Conservation (phyloP, 2,113 vertebrate species). For the Maccullochella peelii region DNA sequence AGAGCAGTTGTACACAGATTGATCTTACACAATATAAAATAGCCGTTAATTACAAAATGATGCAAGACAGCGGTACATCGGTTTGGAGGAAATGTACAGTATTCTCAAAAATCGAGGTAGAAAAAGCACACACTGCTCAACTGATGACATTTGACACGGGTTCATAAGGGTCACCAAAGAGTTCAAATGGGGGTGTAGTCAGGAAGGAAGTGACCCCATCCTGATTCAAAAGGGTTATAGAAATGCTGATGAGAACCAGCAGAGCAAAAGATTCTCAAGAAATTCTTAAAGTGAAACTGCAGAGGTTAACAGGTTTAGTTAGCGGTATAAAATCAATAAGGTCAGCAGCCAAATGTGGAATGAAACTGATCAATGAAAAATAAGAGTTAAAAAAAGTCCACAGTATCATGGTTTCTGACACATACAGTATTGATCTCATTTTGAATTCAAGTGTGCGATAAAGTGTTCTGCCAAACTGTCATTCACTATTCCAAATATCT, state of each 20-base stretch:
- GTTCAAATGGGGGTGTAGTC: constrained; percentile 23
- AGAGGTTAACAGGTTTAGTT: constrained; percentile 23
- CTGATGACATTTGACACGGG: constrained; percentile 56
- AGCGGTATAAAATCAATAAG: not conserved
- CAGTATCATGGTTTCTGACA: constrained; percentile 35
- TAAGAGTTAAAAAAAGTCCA: constrained; percentile 39
- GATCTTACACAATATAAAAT: constrained; percentile 66
- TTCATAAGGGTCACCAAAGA: constrained; percentile 40
- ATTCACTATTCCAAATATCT: constrained; percentile 27
- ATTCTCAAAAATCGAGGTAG: constrained; percentile 80
- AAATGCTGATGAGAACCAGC: constrained; percentile 27
- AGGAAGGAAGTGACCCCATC: constrained; percentile 31
- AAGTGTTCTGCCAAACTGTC: constrained; percentile 21
- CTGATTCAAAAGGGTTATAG: constrained; percentile 7
- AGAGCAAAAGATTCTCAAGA: constrained; percentile 29
- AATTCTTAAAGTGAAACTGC: constrained; percentile 30
- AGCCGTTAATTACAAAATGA: constrained; percentile 68
- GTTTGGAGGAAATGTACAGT: constrained; percentile 60
- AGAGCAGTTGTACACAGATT: constrained; percentile 48
- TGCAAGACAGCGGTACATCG: constrained; percentile 49
- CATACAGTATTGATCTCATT: constrained; percentile 4
- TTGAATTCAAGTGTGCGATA: constrained; percentile 34
- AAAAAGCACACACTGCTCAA: constrained; percentile 74
- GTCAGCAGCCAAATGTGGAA: constrained; percentile 27
- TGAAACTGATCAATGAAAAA: constrained; percentile 27